Percentiles rank a stretch among this genome's conserved stretches.
These are phyloP conservation scores for Perognathus longimembris DNA, from an alignment of 2,113 vertebrate species.

Conservation along the genomic window DNA sequence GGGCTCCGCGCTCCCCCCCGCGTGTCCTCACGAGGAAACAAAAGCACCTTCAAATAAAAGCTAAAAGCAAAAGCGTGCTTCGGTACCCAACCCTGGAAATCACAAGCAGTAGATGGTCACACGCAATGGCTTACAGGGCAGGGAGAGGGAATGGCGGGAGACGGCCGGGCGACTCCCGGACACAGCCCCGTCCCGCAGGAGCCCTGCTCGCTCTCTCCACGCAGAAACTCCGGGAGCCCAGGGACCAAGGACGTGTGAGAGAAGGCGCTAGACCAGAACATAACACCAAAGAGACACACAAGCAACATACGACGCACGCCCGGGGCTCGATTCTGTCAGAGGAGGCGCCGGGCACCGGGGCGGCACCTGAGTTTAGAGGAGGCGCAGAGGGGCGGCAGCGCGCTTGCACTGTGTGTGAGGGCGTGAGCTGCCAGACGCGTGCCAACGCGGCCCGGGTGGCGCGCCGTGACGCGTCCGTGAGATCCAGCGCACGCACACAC, in stretches of 20 bases:
- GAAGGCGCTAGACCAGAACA: not conserved
- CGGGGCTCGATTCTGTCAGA: too few species aligned
- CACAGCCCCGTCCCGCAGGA: too few species aligned
- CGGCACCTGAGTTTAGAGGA: not conserved
- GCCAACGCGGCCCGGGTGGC: too few species aligned
- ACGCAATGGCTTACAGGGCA: not conserved
- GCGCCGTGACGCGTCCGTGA: accelerated
- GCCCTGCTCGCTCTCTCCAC: not conserved
- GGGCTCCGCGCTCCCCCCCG: too few species aligned
- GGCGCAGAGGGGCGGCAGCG: too few species aligned
- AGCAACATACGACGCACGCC: not conserved
- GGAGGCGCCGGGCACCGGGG: not conserved
- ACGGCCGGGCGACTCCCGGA: too few species aligned
- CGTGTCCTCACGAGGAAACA: not conserved
- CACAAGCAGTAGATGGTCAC: not conserved
- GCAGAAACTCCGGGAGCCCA: accelerated
- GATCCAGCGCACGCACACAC: too few species aligned
- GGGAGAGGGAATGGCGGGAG: not conserved
- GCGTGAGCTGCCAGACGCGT: not conserved
- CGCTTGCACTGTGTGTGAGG: too few species aligned
- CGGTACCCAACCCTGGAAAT: not conserved
- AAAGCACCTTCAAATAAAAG: not conserved
- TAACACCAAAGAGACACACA: not conserved
- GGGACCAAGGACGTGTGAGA: not conserved
- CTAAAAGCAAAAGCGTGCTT: not conserved